A percentile compares a stretch with the other conserved stretches of the same genome.
These are phyloP conservation scores for Phortica variegata DNA, from an alignment of 1,140 invertebrate genomes.

Conservation along the genomic window DNA sequence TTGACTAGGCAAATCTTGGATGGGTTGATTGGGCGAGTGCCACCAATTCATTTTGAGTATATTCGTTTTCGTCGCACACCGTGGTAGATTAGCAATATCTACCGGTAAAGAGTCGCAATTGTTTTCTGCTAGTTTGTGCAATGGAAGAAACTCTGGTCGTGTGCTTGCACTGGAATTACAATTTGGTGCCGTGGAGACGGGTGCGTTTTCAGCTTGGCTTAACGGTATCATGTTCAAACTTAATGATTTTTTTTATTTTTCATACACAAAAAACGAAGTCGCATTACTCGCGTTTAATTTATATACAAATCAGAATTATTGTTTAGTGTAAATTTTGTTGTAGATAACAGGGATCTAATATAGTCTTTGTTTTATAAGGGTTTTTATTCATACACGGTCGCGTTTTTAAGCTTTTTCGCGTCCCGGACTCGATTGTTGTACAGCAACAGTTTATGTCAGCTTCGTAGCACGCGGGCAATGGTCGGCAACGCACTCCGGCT, in stretches of 20 bases:
- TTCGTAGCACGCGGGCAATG: conserved; percentile 6
- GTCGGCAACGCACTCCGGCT: not conserved
- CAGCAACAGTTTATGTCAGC: conserved; percentile 13
- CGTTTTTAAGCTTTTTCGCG: no score
- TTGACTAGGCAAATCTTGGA: conserved; percentile 12
- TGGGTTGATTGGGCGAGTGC: conserved; percentile 27
- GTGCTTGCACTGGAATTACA: not conserved
- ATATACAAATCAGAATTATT: no score
- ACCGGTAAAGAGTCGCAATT: not conserved
- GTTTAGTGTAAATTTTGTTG: no score
- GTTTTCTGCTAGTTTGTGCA: conserved; percentile 18
- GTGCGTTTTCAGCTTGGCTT: not conserved
- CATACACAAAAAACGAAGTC: no score
- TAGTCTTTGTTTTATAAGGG: no score
- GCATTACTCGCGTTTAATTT: no score
- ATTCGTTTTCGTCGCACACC: conserved; percentile 39
- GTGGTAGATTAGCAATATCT: conserved; percentile 12
- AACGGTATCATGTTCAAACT: conserved; percentile 14
- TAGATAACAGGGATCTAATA: no score
- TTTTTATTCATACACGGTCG: no score
- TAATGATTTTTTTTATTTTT: not conserved
- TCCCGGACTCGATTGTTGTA: no score
- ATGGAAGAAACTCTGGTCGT: conserved; percentile 21
- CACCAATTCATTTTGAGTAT: conserved; percentile 43
- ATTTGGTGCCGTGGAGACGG: not conserved